A percentile compares a stretch with the other conserved stretches of the same genome.
Conservation (phyloP, 2,113 vertebrate species). For the Struthio camelus region DNA sequence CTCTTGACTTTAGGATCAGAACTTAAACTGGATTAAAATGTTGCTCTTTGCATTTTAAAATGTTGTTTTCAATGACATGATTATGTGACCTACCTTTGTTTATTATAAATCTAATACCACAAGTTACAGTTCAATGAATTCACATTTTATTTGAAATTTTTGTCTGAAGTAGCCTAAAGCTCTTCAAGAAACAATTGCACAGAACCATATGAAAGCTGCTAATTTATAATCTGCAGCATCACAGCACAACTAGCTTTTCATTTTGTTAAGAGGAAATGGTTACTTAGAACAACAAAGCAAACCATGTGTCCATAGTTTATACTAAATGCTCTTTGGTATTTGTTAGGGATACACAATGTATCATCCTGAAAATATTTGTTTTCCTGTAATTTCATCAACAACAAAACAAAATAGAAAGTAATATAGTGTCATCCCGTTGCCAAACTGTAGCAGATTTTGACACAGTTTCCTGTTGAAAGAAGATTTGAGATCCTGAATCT, state of each 20-base stretch:
- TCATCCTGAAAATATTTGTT: conserved; percentile 60
- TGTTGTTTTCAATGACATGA: conserved; percentile 41
- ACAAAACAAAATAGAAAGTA: conserved; percentile 42
- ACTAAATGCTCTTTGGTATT: conserved; percentile 44
- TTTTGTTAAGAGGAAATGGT: conserved; percentile 48
- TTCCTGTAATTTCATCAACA: conserved; percentile 56
- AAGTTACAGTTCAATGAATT: conserved; percentile 84
- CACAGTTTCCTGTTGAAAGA: background rate
- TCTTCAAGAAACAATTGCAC: conserved; percentile 59
- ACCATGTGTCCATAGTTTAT: conserved; percentile 36
- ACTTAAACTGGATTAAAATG: background rate
- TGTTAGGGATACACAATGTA: conserved; percentile 41
- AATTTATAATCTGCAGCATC: conserved; percentile 56
- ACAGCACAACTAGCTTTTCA: background rate
- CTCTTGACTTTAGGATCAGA: background rate
- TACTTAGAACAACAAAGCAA: conserved; percentile 42
- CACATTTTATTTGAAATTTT: conserved; percentile 77
- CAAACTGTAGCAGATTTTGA: background rate
- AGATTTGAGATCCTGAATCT: background rate
- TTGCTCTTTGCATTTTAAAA: conserved; percentile 14
- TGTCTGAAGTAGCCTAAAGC: conserved; percentile 80
- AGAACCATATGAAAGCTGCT: conserved; percentile 37
- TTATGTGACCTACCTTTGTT: conserved; percentile 84
- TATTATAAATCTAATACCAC: conserved; percentile 81
- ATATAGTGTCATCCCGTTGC: background rate